Base-by-base conservation (phyloP, 2,888 invertebrate genomes). In the Penaeus monodon region DNA sequence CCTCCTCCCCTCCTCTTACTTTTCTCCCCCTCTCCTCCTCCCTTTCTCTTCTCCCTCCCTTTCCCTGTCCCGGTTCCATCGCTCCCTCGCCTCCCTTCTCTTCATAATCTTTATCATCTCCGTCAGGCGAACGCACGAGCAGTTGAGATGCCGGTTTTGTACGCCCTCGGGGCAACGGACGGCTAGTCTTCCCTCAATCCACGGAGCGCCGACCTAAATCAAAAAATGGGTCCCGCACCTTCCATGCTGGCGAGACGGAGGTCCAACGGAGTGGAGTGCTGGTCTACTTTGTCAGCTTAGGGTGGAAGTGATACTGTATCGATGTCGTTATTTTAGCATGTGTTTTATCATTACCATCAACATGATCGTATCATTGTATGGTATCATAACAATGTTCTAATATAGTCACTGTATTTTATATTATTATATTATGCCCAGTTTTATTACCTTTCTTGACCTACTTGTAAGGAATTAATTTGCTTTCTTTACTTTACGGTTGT, bases 161-260 rank as follows among this genome's bases (percentile, higher is more conserved):
- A 94, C 91, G 95, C 95, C 0, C 91, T 95, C 66, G 95, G 95
- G 49, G 95, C 95, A 49, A 95, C 95, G 91, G 95, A 95, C 91
- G 95, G 95, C 38, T 95, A 94, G 86, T 95, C 95, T 7, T 95
- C 95, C 89, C 92, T 95, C 27, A 95, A 95, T 95, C 95, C 0
- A 94, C 95, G 49, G 95, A 95, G 91, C 93, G 94, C 89, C 91
- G 95, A 95, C 91, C 94, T 6, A 93, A 94, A 76, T 93, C 49
- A 95, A 95, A 91, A 95, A 95, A 92, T 95, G 95, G 95, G 93
- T 93, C 38, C 93, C 82, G 94, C 95, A n/a, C 94, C 94, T 80
- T 94, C 95, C 12, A 95, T 95, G 95, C 64, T 87, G 33, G 87
- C 87, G 14, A 83, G 89, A 80, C 82, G 89, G 89, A 63, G 57